Evolutionary conservation across 1,140 invertebrate genomes (phyloP).

Genomic region (Venturia canescens): DNA sequence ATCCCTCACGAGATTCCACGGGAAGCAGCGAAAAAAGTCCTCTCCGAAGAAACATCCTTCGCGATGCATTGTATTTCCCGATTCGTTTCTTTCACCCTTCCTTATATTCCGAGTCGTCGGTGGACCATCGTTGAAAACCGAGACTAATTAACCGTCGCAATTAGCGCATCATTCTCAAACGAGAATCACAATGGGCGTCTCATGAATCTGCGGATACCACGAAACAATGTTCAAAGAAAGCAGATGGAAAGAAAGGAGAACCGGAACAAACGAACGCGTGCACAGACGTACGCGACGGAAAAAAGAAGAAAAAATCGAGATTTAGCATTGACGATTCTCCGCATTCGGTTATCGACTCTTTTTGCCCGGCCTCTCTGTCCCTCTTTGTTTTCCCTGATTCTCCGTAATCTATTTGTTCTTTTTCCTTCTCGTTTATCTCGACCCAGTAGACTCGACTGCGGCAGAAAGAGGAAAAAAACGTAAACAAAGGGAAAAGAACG

Average conservation of each 20-base stretch:
- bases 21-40: not conserved
- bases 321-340: not conserved
- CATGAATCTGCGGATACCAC: not conserved
- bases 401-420: not conserved
- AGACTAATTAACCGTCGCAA: conserved; percentile 30
- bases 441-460: not conserved
- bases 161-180: not conserved
- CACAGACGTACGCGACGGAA: not conserved
- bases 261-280: not conserved
- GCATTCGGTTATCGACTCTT: not conserved
- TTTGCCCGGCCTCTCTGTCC: not conserved
- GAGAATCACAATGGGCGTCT: not conserved
- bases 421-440: not conserved
- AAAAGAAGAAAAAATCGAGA: too few relatives aligned
- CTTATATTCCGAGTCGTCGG: not conserved
- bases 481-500: not conserved
- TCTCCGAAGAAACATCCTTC: too few relatives aligned
- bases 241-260: not conserved
- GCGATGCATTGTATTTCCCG: not conserved
- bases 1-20: not conserved
- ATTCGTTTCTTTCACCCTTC: not conserved
- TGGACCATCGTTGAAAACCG: not conserved
- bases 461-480: not conserved
- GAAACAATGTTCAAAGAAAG: conserved; percentile 14
- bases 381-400: not conserved